Evolutionary conservation across 1,140 invertebrate genomes (phyloP).

Genomic region (Sesamia nonagrioides): DNA sequence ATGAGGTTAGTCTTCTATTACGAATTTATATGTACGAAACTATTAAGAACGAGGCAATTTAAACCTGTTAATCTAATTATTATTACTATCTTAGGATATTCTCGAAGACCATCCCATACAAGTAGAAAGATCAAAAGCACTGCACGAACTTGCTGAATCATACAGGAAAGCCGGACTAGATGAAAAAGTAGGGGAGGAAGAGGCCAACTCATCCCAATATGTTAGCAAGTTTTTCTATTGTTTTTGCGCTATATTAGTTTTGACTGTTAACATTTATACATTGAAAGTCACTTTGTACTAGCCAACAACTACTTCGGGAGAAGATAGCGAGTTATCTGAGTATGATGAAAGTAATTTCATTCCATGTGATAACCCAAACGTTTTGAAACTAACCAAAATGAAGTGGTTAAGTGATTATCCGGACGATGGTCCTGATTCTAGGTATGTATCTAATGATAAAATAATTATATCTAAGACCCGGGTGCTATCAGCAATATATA

Average conservation of each 20-base stretch:
- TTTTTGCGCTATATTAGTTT: slow-evolving; percentile 9
- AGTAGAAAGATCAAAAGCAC: slow-evolving; percentile 75
- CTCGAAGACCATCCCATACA: slow-evolving; percentile 63
- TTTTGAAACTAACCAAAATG: slow-evolving; percentile 80
- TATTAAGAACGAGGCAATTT: background rate
- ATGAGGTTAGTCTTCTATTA: slow-evolving; percentile 55
- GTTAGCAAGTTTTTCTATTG: slow-evolving; percentile 54
- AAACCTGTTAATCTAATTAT: background rate
- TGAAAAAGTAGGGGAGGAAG: slow-evolving; percentile 44
- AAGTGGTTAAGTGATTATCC: slow-evolving; percentile 77
- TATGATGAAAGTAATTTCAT: slow-evolving; percentile 51
- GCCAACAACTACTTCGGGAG: slow-evolving; percentile 48
- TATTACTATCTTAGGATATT: slow-evolving; percentile 55
- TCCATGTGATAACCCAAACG: slow-evolving; percentile 64
- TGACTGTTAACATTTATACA: slow-evolving; percentile 29
- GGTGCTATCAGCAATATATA: slow-evolving; percentile 44
- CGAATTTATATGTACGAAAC: background rate
- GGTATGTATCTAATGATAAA: slow-evolving; percentile 59
- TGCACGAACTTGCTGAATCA: slow-evolving; percentile 71
- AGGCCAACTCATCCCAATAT: slow-evolving; percentile 51
- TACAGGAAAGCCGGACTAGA: slow-evolving; percentile 51
- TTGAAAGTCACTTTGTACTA: slow-evolving; percentile 43
- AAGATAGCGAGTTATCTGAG: slow-evolving; percentile 59
- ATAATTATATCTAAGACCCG: background rate
- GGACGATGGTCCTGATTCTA: slow-evolving; percentile 70